A percentile compares a stretch with the other conserved stretches of the same genome.
These are phyloP conservation scores for Ammodytes marinus DNA, from an alignment of 2,113 vertebrate genomes.

Conservation along the genomic window DNA sequence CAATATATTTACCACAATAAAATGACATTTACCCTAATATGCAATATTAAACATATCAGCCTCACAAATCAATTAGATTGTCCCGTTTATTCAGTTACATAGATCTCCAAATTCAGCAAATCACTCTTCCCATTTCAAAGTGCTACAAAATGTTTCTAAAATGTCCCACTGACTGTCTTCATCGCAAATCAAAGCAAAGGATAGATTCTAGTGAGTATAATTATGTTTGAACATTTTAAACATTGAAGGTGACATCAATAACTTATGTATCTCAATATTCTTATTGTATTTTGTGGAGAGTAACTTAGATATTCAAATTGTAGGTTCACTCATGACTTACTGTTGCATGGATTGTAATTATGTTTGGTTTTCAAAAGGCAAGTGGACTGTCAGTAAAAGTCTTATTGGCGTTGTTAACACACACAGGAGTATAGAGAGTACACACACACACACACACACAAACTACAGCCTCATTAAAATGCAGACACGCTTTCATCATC, in stretches of 20 bases:
- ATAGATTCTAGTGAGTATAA: not conserved
- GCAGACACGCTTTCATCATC: conserved; percentile 37
- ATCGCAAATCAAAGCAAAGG: not conserved
- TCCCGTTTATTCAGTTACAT: not conserved
- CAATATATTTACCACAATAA: not conserved
- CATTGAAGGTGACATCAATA: not conserved
- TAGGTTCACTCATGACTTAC: not conserved
- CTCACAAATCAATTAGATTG: not conserved
- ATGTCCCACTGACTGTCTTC: not conserved
- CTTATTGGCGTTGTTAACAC: not conserved
- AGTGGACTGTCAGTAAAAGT: not conserved
- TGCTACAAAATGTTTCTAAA: not conserved
- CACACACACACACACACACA: not conserved
- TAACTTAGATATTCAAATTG: not conserved
- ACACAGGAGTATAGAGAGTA: not conserved
- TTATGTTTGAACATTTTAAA: not conserved
- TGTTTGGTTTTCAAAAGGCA: not conserved
- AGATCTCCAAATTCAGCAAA: not conserved
- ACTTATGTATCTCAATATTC: not conserved
- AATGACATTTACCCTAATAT: not conserved
- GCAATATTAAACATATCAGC: not conserved
- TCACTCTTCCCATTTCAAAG: not conserved
- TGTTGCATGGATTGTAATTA: not conserved
- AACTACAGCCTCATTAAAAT: conserved; percentile 50
- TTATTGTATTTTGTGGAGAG: not conserved